A percentile compares a stretch with the other conserved stretches of the same genome.
These are phyloP conservation scores for Drosophila bunnanda DNA, from an alignment of 2,888 invertebrate species.

Conservation along the genomic window DNA sequence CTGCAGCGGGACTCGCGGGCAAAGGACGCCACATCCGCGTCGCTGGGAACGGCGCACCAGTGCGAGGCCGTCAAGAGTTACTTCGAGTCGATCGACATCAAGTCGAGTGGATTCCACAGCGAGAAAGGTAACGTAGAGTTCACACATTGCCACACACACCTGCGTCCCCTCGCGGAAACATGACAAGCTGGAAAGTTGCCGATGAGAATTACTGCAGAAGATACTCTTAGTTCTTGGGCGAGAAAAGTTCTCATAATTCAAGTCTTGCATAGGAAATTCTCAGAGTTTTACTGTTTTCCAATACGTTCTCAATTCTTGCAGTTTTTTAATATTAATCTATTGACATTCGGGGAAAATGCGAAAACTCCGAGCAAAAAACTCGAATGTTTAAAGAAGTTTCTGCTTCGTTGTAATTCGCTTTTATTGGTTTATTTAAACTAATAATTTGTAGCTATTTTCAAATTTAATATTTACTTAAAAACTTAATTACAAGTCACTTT, in stretches of 20 bases:
- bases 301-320: not conserved
- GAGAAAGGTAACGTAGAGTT: conserved; percentile 83
- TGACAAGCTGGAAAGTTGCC: conserved; percentile 10
- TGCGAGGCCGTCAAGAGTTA: conserved; percentile 81
- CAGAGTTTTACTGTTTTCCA: not conserved
- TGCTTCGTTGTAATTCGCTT: too few species aligned
- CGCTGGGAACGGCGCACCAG: conserved; percentile 57
- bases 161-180: conserved; percentile 3
- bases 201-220: conserved; percentile 1
- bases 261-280: not conserved
- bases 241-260: not conserved
- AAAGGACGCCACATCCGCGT: conserved; percentile 54
- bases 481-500: not conserved
- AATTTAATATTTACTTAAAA: not conserved
- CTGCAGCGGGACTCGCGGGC: conserved; percentile 79
- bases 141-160: conserved; percentile 1
- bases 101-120: conserved; percentile 79
- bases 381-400: not conserved
- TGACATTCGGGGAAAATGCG: not conserved
- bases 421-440: not conserved
- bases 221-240: not conserved
- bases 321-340: too few species aligned
- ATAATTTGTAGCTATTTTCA: not conserved
- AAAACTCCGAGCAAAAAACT: not conserved
- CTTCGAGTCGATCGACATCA: conserved; percentile 83